These are phyloP conservation scores for Podarcis lilfordi DNA, from an alignment of 2,797 vertebrate genomes.

Conservation along the genomic window DNA sequence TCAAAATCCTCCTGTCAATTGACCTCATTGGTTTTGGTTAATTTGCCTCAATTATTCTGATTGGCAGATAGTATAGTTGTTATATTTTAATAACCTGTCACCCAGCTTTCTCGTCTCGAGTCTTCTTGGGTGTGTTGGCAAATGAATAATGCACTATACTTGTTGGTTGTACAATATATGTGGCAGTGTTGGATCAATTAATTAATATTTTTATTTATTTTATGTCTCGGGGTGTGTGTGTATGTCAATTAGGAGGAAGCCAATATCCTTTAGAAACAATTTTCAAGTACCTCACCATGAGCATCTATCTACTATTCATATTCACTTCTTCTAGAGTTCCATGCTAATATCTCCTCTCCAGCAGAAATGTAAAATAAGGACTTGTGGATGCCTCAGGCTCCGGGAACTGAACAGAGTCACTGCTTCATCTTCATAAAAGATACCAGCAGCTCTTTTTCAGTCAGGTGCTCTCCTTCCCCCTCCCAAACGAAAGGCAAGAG, in stretches of 20 bases:
- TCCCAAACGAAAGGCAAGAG: not conserved
- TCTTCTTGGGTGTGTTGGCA: too few relatives aligned
- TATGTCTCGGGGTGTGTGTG: not conserved
- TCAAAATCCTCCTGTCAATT: too few relatives aligned
- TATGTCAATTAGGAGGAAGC: constrained; percentile 38
- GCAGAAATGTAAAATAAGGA: not conserved
- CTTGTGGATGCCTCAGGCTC: not conserved
- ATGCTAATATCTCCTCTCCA: not conserved
- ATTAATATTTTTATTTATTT: constrained; percentile 42
- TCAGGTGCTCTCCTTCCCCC: not conserved
- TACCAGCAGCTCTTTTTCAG: not conserved
- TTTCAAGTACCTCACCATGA: not conserved
- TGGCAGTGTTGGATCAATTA: constrained; percentile 26
- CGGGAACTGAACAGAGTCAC: not conserved
- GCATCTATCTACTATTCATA: not conserved
- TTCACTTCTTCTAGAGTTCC: not conserved
- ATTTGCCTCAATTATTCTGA: too few relatives aligned
- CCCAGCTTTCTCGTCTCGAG: too few relatives aligned
- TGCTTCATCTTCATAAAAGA: not conserved
- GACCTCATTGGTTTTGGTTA: too few relatives aligned
- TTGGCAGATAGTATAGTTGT: too few relatives aligned
- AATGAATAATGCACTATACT: constrained; percentile 42
- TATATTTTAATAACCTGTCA: too few relatives aligned
- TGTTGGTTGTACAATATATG: constrained; percentile 41
- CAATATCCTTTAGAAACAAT: constrained; percentile 24